These are phyloP conservation scores for Bufo gargarizans DNA, from an alignment of 2,113 vertebrate species.

Conservation along the genomic window DNA sequence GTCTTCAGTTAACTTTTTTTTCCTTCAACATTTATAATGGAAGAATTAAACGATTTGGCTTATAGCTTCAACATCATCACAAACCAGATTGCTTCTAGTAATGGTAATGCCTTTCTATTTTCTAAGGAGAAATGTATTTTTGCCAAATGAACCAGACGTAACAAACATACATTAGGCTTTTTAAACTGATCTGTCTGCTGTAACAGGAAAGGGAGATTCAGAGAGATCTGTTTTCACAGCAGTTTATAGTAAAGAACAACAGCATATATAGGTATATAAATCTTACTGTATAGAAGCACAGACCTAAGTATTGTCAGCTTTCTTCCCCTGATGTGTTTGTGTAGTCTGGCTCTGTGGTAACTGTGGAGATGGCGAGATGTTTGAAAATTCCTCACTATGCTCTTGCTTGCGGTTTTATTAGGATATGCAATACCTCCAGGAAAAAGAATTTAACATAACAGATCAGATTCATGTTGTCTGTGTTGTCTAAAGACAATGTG, in stretches of 20 bases:
- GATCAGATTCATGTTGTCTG: constrained; percentile 37
- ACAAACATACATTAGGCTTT: not conserved
- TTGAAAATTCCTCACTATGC: constrained; percentile 39
- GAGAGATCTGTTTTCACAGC: constrained; percentile 7
- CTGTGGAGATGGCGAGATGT: constrained; percentile 54
- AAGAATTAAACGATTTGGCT: constrained; percentile 27
- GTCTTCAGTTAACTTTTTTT: constrained; percentile 30
- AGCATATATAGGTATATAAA: constrained; percentile 42
- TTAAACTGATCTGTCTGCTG: not conserved
- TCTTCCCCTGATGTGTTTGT: constrained; percentile 28
- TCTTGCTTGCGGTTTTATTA: constrained; percentile 52
- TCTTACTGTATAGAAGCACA: constrained; percentile 14
- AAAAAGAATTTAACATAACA: constrained; percentile 44
- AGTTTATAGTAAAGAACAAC: constrained; percentile 33
- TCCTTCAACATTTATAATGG: constrained; percentile 4
- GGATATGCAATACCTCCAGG: constrained; percentile 48
- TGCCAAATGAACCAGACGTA: constrained; percentile 27
- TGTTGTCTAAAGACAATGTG: constrained; percentile 31
- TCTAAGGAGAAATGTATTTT: constrained; percentile 4
- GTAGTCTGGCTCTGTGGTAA: constrained; percentile 53
- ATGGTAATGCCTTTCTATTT: constrained; percentile 27
- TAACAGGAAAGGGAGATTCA: not conserved
- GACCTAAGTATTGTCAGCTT: constrained; percentile 24
- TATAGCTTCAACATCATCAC: constrained; percentile 21
- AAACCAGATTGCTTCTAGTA: constrained; percentile 18